Percentiles rank a stretch among this genome's conserved stretches.
Conservation (phyloP, 2,888 invertebrate species). For the Scotopteryx bipunctaria region DNA sequence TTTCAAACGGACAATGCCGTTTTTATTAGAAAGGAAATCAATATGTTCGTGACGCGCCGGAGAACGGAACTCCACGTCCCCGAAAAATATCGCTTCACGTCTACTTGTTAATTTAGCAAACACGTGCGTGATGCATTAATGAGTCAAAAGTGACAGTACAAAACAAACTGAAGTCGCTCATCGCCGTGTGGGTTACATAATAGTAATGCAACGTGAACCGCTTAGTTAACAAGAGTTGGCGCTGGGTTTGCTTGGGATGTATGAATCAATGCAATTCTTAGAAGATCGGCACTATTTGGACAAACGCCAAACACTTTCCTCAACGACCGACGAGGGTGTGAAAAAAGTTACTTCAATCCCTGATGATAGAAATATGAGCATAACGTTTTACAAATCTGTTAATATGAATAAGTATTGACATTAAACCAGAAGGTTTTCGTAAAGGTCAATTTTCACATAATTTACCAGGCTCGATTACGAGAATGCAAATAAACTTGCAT, state of each 20-base stretch:
- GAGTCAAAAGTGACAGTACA: conserved; percentile 39
- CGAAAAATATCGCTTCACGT: conserved; percentile 37
- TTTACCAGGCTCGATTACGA: neutral
- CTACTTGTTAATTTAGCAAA: conserved; percentile 36
- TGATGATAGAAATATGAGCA: conserved; percentile 38
- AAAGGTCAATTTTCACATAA: conserved; percentile 4
- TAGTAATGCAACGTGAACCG: conserved; percentile 47
- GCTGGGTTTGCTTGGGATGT: conserved; percentile 39
- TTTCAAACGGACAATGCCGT: conserved; percentile 72
- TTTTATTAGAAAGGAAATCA: conserved; percentile 73
- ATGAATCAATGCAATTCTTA: conserved; percentile 66
- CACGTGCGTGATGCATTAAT: conserved; percentile 38
- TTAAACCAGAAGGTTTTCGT: neutral
- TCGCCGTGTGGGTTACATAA: conserved; percentile 43
- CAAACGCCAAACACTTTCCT: conserved; percentile 64
- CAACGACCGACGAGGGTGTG: conserved; percentile 41
- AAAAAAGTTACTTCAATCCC: conserved; percentile 56
- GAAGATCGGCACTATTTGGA: conserved; percentile 69
- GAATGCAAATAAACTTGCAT: neutral
- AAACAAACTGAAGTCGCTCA: conserved; percentile 35
- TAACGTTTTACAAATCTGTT: conserved; percentile 1
- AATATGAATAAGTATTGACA: neutral
- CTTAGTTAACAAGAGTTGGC: conserved; percentile 62
- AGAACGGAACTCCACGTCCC: conserved; percentile 44
- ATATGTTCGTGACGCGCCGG: conserved; percentile 60